A percentile compares a stretch with the other conserved stretches of the same genome.
These are phyloP conservation scores for Nomada fucata DNA, from an alignment of 2,888 invertebrate genomes.

Conservation along the genomic window DNA sequence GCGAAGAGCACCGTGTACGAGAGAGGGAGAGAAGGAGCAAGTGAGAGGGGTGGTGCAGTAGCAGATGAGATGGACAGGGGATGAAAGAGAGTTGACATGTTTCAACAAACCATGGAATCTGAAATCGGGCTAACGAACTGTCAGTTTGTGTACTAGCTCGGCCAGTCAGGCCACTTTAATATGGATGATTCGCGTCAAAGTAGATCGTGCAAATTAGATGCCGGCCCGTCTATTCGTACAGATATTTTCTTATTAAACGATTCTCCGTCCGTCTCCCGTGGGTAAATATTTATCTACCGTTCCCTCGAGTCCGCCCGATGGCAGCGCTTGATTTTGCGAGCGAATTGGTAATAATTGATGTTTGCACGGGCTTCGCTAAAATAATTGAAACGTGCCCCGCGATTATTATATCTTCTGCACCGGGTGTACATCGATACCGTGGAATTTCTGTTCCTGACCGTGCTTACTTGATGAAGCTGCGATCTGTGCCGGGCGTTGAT, in stretches of 20 bases:
- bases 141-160: slow-evolving; percentile 28
- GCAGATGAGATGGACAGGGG: background rate
- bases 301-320: background rate
- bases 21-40: slow-evolving; percentile 10
- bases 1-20: slow-evolving; percentile 1
- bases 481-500: background rate
- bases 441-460: background rate
- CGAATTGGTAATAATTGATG: slow-evolving; percentile 22
- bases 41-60: background rate
- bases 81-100: background rate
- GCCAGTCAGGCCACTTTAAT: slow-evolving; percentile 1
- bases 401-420: slow-evolving; percentile 1
- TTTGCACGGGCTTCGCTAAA: background rate
- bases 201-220: slow-evolving; percentile 39
- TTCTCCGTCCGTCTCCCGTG: background rate
- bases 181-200: slow-evolving; percentile 22
- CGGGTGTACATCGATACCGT: background rate
- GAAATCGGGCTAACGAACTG: slow-evolving; percentile 51
- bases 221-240: background rate
- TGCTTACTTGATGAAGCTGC: background rate
- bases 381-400: slow-evolving; percentile 15
- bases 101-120: slow-evolving; percentile 6
- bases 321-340: background rate
- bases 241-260: slow-evolving; percentile 35
- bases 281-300: slow-evolving; percentile 41